A percentile compares a stretch with the other conserved stretches of the same genome.
Conservation (phyloP, 2,113 vertebrate species). For the Anoplopoma fimbria region DNA sequence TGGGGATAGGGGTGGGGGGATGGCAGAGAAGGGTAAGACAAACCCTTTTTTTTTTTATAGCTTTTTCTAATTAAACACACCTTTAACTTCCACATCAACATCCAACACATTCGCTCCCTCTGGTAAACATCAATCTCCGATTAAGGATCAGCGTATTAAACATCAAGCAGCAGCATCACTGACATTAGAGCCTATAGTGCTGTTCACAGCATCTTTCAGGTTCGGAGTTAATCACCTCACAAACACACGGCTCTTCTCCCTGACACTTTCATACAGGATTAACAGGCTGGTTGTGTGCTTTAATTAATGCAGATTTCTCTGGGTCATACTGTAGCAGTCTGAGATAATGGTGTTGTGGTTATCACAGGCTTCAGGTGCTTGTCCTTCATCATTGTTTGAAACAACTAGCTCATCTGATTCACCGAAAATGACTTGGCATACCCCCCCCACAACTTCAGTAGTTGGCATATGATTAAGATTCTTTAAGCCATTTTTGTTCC, state of each 20-base stretch:
- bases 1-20: neutral
- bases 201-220: constrained; percentile 75
- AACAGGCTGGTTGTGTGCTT: constrained; percentile 63
- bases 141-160: constrained; percentile 73
- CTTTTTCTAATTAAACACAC: constrained; percentile 61
- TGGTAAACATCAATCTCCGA: constrained; percentile 70
- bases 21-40: neutral
- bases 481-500: neutral
- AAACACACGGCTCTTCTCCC: constrained; percentile 73
- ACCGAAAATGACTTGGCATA: constrained; percentile 59
- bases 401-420: constrained; percentile 62
- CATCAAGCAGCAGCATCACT: constrained; percentile 64
- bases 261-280: constrained; percentile 74
- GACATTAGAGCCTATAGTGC: constrained; percentile 66
- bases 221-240: constrained; percentile 78
- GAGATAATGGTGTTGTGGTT: constrained; percentile 75
- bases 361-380: constrained; percentile 71
- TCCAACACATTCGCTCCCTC: constrained; percentile 55
- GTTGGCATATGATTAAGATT: neutral
- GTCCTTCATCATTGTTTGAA: constrained; percentile 73
- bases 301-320: constrained; percentile 76
- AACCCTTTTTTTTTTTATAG: neutral
- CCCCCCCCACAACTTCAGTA: neutral
- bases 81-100: constrained; percentile 65
- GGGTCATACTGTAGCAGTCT: constrained; percentile 62